Conservation (phyloP, 2,113 vertebrate species). For the Myxocyprinus asiaticus region DNA sequence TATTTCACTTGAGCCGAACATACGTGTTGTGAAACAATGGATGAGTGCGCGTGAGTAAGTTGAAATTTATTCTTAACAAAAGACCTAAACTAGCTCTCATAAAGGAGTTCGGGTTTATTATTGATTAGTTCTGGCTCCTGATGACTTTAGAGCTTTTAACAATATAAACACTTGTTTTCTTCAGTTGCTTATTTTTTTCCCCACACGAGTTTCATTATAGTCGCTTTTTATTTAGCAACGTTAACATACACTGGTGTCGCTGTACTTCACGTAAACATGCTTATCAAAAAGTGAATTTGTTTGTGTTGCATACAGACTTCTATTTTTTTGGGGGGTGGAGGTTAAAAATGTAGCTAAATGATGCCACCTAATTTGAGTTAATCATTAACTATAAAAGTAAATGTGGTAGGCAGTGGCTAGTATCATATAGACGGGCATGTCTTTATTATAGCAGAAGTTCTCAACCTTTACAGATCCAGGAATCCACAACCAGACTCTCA, state of each 20-base stretch:
- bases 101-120: neutral
- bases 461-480: too few species aligned
- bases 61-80: constrained; percentile 28
- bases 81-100: neutral
- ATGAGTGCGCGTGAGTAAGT: constrained; percentile 4
- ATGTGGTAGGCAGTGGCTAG: too few species aligned
- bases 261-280: neutral
- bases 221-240: too few species aligned
- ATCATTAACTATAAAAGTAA: too few species aligned
- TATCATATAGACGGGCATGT: too few species aligned
- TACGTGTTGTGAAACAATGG: constrained; percentile 14
- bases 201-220: neutral
- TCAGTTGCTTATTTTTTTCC: neutral
- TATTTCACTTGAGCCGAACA: neutral
- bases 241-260: neutral
- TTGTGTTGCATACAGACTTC: neutral
- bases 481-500: too few species aligned
- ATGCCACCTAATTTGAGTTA: too few species aligned
- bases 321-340: too few species aligned
- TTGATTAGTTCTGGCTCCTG: neutral
- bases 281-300: neutral
- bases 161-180: neutral
- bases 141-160: neutral
- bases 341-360: too few species aligned
- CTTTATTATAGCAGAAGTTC: too few species aligned